Evolutionary conservation across 2,797 vertebrate species (phyloP).

Genomic region (Notoglanidium macrostoma): DNA sequence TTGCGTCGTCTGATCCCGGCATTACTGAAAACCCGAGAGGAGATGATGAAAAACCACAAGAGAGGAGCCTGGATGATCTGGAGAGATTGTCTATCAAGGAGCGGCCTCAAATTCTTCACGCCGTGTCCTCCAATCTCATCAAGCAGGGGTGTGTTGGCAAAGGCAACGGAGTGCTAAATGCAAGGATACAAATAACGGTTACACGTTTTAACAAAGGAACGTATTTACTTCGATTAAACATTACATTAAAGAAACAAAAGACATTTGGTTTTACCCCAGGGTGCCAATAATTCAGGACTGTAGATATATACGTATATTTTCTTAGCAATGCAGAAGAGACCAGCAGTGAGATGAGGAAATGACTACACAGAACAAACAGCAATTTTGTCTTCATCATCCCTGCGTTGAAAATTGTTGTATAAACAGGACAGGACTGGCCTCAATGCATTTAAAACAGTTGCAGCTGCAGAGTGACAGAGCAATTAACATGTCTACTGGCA

Average conservation of each 20-base stretch:
- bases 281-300: background rate
- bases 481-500: too few relatives aligned
- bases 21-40: background rate
- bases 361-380: background rate
- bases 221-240: background rate
- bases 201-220: background rate
- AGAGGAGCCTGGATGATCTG: background rate
- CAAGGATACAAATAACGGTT: background rate
- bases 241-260: background rate
- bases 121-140: background rate
- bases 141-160: background rate
- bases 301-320: too few relatives aligned
- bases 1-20: too few relatives aligned
- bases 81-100: background rate
- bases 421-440: constrained; percentile 23
- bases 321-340: too few relatives aligned
- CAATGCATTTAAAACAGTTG: constrained; percentile 11
- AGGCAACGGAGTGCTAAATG: background rate
- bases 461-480: constrained; percentile 2
- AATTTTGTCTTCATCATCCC: constrained; percentile 2
- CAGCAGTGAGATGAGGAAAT: background rate
- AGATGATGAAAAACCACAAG: background rate
- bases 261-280: background rate
- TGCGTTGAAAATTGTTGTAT: background rate
- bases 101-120: background rate